phyloP scores from a whole-genome alignment of 2,113 vertebrate genomes.

The Brachypteracias leptosomus region DNA sequence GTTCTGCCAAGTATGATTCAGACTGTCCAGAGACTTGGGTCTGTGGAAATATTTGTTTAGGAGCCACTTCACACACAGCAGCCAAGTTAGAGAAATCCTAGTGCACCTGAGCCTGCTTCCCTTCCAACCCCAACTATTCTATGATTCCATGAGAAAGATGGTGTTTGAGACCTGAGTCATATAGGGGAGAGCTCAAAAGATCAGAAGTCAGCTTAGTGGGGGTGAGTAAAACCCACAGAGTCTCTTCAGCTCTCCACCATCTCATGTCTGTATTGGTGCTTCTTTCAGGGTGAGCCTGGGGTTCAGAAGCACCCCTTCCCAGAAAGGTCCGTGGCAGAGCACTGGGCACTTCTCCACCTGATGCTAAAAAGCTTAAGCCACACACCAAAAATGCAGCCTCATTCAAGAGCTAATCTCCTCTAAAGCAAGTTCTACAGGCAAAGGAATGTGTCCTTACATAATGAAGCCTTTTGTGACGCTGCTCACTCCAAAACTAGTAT shows the following conservation, averaged over 20 bases:
- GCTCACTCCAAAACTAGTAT: neutral
- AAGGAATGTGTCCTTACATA: neutral
- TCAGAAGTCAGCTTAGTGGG: neutral
- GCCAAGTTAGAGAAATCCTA: neutral
- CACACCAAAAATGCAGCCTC: neutral
- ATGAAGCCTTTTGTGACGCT: slow-evolving; percentile 33
- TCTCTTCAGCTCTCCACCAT: neutral
- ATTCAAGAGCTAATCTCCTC: slow-evolving; percentile 15
- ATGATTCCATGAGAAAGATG: neutral
- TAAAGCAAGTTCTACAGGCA: neutral
- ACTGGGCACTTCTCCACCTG: neutral
- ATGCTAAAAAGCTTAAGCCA: neutral
- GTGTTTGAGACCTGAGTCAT: neutral
- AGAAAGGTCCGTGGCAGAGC: neutral
- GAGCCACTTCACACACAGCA: neutral
- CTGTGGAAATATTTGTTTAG: neutral
- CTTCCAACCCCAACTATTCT: too few species aligned
- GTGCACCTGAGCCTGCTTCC: neutral
- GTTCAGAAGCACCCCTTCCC: neutral
- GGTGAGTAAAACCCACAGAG: neutral
- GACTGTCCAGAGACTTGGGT: neutral
- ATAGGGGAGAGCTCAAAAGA: neutral
- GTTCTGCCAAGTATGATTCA: neutral
- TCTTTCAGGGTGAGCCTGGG: neutral
- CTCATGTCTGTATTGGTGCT: neutral